These are phyloP conservation scores for Corythaixoides concolor DNA, from an alignment of 2,113 vertebrate genomes.

Conservation along the genomic window DNA sequence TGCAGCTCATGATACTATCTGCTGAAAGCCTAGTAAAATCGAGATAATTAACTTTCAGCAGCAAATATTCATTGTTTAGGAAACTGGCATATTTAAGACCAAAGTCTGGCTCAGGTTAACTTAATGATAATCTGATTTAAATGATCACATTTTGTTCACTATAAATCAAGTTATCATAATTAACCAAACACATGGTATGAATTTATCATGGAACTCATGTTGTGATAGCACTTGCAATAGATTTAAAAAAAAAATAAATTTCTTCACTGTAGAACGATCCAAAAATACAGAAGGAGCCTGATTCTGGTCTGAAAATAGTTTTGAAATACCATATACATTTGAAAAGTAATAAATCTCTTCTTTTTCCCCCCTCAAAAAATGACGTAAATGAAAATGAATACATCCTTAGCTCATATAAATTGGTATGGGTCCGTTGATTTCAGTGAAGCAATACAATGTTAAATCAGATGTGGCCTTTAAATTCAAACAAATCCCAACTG, in stretches of 20 bases:
- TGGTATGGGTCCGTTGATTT: not conserved
- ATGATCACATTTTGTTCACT: not conserved
- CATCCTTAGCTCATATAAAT: not conserved
- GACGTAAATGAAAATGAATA: not conserved
- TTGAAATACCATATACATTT: not conserved
- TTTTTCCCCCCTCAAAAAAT: not conserved
- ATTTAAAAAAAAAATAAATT: not conserved
- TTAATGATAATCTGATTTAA: not conserved
- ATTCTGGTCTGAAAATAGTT: not conserved
- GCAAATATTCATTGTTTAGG: not conserved
- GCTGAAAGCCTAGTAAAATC: not conserved
- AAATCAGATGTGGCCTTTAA: not conserved
- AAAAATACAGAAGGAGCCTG: not conserved
- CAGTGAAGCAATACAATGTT: not conserved
- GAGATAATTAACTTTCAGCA: not conserved
- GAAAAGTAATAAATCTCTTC: not conserved
- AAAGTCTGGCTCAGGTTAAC: not conserved
- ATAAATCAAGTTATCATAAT: not conserved
- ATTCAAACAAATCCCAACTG: not conserved
- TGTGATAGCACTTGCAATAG: not conserved
- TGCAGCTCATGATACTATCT: not conserved
- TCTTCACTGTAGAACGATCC: not conserved
- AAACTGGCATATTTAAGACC: not conserved
- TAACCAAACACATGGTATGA: not conserved
- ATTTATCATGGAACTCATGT: not conserved